These are phyloP conservation scores for Hermetia illucens DNA, from an alignment of 1,140 invertebrate genomes.

Conservation along the genomic window DNA sequence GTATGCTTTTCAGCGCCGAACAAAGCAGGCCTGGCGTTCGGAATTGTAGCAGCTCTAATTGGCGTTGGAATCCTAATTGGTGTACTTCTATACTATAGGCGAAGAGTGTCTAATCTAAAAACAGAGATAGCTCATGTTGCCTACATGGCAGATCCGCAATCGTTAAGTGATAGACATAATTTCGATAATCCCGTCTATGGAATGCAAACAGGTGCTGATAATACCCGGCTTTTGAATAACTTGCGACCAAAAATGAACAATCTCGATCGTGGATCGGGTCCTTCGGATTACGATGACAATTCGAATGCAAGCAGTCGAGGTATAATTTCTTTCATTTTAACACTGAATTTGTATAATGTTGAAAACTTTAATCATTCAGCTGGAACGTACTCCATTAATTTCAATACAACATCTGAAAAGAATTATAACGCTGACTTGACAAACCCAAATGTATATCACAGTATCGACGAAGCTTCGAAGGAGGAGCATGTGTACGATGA, in stretches of 20 bases:
- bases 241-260: constrained; percentile 37
- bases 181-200: constrained; percentile 89
- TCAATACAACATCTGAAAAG: constrained; percentile 49
- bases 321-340: constrained; percentile 2
- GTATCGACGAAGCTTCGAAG: constrained; percentile 50
- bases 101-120: constrained; percentile 63
- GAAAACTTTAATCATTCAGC: constrained; percentile 20
- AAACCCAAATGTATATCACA: constrained; percentile 77
- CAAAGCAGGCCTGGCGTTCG: constrained; percentile 44
- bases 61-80: constrained; percentile 44
- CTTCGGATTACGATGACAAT: constrained; percentile 17
- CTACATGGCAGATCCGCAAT: constrained; percentile 66
- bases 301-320: constrained; percentile 26
- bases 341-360: constrained; percentile 10
- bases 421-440: constrained; percentile 69
- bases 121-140: constrained; percentile 76
- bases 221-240: constrained; percentile 49
- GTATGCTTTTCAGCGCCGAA: constrained; percentile 18
- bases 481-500: constrained; percentile 83
- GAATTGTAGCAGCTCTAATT: constrained; percentile 51
- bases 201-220: constrained; percentile 45
- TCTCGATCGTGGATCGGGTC: constrained; percentile 15
- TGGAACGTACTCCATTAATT: constrained; percentile 31
- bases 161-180: constrained; percentile 64
- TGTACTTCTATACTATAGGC: constrained; percentile 60